Evolutionary conservation across 1,140 invertebrate genomes (phyloP).

Genomic region (Drosophila mojavensis): DNA sequence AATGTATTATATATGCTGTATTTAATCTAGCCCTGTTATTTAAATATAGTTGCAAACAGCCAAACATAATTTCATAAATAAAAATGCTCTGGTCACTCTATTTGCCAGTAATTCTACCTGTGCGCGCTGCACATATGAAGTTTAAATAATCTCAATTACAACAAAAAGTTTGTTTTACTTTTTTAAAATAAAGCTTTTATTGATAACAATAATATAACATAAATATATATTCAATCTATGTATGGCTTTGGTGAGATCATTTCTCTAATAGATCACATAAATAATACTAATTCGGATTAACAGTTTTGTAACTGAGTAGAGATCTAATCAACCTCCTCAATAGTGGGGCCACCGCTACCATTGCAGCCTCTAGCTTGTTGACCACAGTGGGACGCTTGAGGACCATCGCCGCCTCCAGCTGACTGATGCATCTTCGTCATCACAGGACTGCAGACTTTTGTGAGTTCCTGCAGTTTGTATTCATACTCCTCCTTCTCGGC

Average conservation of each 20-base stretch:
- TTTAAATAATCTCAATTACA: too few relatives aligned
- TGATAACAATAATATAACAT: too few relatives aligned
- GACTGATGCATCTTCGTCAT: constrained; percentile 86
- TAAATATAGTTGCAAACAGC: constrained; percentile 83
- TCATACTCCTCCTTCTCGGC: constrained; percentile 88
- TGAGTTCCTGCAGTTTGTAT: constrained; percentile 86
- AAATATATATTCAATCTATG: too few relatives aligned
- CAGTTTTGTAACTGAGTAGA: constrained; percentile 82
- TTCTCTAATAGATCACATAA: constrained; percentile 85
- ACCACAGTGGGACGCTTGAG: constrained; percentile 77
- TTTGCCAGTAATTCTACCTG: too few relatives aligned
- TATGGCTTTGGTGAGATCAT: constrained; percentile 84
- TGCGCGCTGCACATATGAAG: too few relatives aligned
- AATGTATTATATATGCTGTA: too few relatives aligned
- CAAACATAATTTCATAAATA: too few relatives aligned
- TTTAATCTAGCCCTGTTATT: too few relatives aligned
- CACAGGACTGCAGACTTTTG: constrained; percentile 86
- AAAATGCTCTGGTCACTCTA: too few relatives aligned
- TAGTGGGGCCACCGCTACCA: constrained; percentile 85
- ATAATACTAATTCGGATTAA: constrained; percentile 31
- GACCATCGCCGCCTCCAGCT: constrained; percentile 64
- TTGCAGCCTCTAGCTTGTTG: constrained; percentile 84
- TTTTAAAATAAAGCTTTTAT: too few relatives aligned
- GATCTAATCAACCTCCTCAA: constrained; percentile 90
- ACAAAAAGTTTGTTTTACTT: too few relatives aligned